Evolutionary conservation across 1,140 invertebrate species (phyloP), one percentile per base, ranked within the genome.

Genomic region (Microplitis mediator): DNA sequence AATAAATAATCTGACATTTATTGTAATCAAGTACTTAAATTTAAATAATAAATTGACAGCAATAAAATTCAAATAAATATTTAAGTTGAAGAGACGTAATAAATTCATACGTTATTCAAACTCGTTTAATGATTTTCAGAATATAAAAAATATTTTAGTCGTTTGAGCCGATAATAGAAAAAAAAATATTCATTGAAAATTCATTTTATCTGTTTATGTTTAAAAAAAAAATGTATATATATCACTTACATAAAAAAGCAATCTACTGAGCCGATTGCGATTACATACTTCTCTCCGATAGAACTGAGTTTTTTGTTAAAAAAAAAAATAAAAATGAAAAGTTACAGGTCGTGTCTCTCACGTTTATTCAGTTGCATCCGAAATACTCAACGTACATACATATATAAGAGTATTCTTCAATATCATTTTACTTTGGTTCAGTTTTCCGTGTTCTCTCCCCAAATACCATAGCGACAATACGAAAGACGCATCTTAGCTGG

Each of bases 401-500:
- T 8, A 62, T 62, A 64, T 64, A 39, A 13, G 45, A 45, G 14
- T 50, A 23, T n/a, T 36, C 8, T 16, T 50, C 14, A 8, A 9
- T 13, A 11, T 64, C 34, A 14, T 50, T 45, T 64, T 50, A 64
- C 14, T 39, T 64, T 45, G 39, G 4, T 32, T 52, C 5, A 5
- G 50, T 35, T 34, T 67, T 39, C n/a, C 8, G 39, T 67, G 14
- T 23, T 32, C 39, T 13, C 63, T 50, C 13, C 16, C 23, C 4
- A 23, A 50, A 51, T 50, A 14, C 6, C 45, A 45, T 45, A 45
- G 16, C n/a, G 8, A 11, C n/a, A 65, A 34, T 62, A 36, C 34
- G 32, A 13, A 6, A 62, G 60, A 62, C 32, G 35, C 65, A 50
- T 54, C 23, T 14, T 31, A 13, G 65, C 45, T 39, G 79, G 79